These are phyloP conservation scores for Drosophila helvetica DNA, from an alignment of 2,888 invertebrate species.

Conservation along the genomic window DNA sequence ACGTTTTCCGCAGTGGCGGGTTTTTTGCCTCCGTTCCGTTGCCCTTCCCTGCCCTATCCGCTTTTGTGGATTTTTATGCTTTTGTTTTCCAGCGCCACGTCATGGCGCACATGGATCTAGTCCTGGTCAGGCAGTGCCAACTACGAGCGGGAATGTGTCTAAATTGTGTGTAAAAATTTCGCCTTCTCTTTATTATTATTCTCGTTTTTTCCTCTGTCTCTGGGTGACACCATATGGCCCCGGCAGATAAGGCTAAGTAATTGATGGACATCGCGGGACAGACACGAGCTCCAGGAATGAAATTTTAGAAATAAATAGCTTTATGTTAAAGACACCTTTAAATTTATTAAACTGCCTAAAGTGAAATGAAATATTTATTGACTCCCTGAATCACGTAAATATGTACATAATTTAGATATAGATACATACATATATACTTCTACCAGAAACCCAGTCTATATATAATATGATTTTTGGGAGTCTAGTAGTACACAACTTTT, in stretches of 20 bases:
- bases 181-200: conserved; percentile 55
- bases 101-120: conserved; percentile 51
- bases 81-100: conserved; percentile 49
- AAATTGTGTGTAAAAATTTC: conserved; percentile 78
- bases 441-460: not conserved
- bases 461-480: conserved; percentile 8
- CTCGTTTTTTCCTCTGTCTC: conserved; percentile 20
- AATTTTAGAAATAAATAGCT: conserved; percentile 26
- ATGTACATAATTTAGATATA: no score
- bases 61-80: conserved; percentile 33
- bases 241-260: conserved; percentile 72
- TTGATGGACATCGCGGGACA: conserved; percentile 61
- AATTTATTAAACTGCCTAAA: not conserved
- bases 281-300: conserved; percentile 17
- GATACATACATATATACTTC: no score
- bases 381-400: not conserved
- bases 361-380: not conserved
- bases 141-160: conserved; percentile 78
- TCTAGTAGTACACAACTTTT: conserved; percentile 23
- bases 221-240: conserved; percentile 72
- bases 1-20: conserved; percentile 60
- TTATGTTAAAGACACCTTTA: not conserved
- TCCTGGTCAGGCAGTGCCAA: conserved; percentile 46
- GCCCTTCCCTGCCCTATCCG: no score
- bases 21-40: conserved; percentile 20